Evolutionary conservation across 2,888 invertebrate genomes (phyloP).

Genomic region (Nebria brevicollis): DNA sequence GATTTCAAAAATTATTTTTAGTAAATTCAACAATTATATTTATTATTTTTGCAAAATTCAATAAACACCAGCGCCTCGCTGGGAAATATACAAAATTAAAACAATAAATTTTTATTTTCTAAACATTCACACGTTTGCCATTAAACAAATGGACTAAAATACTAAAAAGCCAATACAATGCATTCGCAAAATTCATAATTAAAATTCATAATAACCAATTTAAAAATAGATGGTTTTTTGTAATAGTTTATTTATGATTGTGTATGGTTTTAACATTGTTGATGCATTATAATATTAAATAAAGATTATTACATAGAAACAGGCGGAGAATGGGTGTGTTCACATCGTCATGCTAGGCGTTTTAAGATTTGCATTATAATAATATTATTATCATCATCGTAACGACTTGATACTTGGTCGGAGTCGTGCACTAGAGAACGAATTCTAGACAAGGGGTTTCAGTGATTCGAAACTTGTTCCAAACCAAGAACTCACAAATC

Average conservation of each 20-base stretch:
- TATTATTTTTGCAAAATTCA: neutral
- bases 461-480: conserved; percentile 9
- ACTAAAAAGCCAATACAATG: neutral
- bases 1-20: neutral
- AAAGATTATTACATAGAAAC: conserved; percentile 15
- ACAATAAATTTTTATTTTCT: neutral
- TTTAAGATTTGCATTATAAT: conserved; percentile 19
- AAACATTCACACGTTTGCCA: neutral
- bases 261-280: conserved; percentile 7
- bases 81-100: neutral
- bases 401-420: conserved; percentile 3
- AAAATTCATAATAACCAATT: neutral
- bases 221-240: neutral
- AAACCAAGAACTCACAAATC: neutral
- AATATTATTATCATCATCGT: conserved; percentile 20
- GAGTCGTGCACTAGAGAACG: neutral
- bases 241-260: neutral
- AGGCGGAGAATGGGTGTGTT: conserved; percentile 17
- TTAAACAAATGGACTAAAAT: neutral
- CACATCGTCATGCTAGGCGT: conserved; percentile 15
- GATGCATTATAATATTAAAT: conserved; percentile 19
- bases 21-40: neutral
- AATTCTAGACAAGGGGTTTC: neutral
- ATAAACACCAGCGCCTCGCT: neutral
- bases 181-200: neutral